Conservation (phyloP, 2,113 vertebrate species). For the Hemiprocne comata region DNA sequence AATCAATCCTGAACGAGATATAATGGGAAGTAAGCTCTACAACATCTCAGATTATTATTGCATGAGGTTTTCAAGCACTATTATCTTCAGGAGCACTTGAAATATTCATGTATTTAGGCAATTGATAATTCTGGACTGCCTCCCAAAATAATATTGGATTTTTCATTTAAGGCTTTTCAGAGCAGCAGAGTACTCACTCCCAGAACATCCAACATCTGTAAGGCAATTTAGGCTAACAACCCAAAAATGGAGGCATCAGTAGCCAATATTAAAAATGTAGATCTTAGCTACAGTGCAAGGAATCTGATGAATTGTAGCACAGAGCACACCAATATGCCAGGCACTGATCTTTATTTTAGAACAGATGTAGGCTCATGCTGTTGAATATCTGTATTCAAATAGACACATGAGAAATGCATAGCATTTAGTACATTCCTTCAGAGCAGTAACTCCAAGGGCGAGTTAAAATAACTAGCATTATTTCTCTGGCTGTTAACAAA, state of each 20-base stretch:
- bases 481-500: conserved; percentile 42
- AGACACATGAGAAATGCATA: conserved; percentile 33
- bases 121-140: conserved; percentile 42
- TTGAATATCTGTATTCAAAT: conserved; percentile 56
- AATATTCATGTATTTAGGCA: conserved; percentile 54
- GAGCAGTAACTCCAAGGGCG: background rate
- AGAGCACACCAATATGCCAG: background rate
- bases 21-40: conserved; percentile 30
- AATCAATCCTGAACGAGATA: conserved; percentile 43
- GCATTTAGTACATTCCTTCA: conserved; percentile 50
- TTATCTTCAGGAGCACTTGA: conserved; percentile 56
- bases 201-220: conserved; percentile 41
- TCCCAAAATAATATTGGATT: conserved; percentile 52
- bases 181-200: background rate
- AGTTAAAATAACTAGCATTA: conserved; percentile 57
- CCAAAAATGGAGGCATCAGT: background rate
- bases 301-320: background rate
- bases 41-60: conserved; percentile 28
- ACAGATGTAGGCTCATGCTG: conserved; percentile 52
- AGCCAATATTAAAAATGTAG: conserved; percentile 49
- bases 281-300: conserved; percentile 7
- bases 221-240: conserved; percentile 32
- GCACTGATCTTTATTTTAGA: background rate
- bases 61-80: conserved; percentile 35
- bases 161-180: conserved; percentile 41